Evolutionary conservation across 2,113 vertebrate genomes (phyloP), one percentile per base, ranked within the genome.

Genomic region (Chamaetylas fuelleborni): DNA sequence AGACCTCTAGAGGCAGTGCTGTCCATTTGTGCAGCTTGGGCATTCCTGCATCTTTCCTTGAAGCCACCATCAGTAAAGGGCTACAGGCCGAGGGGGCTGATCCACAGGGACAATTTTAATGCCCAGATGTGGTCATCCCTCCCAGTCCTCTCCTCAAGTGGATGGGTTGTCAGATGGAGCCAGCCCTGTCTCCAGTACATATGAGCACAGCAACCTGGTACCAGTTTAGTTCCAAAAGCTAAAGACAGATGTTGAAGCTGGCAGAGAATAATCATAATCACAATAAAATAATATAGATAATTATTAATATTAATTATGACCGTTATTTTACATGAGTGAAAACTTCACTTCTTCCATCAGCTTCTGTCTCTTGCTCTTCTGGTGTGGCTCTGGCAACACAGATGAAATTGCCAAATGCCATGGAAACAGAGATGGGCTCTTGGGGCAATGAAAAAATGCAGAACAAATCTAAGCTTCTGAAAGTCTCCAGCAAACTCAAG

Each of bases 31-130:
- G n/a, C 51, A 57, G 25, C 25, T 51, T 13, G 6, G 60, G 48
- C 48, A 67, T 60, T 67, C 57, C 80, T 54, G 42, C 28, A 40
- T 29, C 57, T 40, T 53, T 42, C 25, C 71, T 69, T 54, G 42
- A 45, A 88, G 29, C 6, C 38, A 33, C 23, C 5, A 2, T 8
- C 23, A 64, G 9, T 9, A 13, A 51, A 7, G 17, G 38, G 62
- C 43, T 42, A 15, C 25, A 16, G 48, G n/a, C 10, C 0, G 0
- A 51, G 51, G 25, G 8, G 5, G 12, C 48, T 71, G 53, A 69
- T 56, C 34, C 87, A 69, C 36, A 34, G 24, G 16, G 72, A 40
- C 53, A 64, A 7, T 16, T 72, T 33, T 10, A 42, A 64, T 22
- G 36, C 10, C 25, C 76, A 38, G 28, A 57, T 0, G 1, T 40